Evolutionary conservation across 2,888 invertebrate species (phyloP).

Genomic region (Diaperis boleti): DNA sequence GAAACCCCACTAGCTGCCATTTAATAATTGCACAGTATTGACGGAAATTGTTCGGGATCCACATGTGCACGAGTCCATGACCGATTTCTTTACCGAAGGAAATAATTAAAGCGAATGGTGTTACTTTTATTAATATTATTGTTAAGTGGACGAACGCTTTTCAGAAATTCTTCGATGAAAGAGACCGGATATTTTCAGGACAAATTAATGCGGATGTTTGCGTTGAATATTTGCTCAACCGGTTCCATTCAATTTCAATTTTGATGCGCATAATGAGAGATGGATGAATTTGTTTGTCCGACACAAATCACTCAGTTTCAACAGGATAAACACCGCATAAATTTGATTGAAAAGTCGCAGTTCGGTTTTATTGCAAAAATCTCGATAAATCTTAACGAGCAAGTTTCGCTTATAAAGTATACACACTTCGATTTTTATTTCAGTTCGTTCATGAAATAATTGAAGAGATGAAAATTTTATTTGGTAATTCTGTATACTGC

Average conservation of each 20-base stretch:
- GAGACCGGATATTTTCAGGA: constrained; percentile 1
- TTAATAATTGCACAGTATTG: constrained; percentile 25
- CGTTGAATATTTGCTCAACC: constrained; percentile 12
- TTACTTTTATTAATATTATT: background rate
- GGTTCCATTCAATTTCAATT: constrained; percentile 18
- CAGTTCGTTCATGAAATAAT: no score
- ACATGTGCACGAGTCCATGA: constrained; percentile 28
- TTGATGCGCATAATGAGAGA: constrained; percentile 8
- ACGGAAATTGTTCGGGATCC: constrained; percentile 37
- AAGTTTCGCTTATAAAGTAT: no score
- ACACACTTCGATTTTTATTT: no score
- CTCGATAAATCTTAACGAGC: no score
- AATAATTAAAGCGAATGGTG: constrained; percentile 7
- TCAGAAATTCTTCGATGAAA: constrained; percentile 3
- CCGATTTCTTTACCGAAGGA: constrained; percentile 26
- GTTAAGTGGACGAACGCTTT: background rate
- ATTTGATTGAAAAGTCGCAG: background rate
- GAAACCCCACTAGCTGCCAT: background rate
- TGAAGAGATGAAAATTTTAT: no score
- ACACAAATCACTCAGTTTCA: constrained; percentile 11
- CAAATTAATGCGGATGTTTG: constrained; percentile 19
- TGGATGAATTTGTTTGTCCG: constrained; percentile 21
- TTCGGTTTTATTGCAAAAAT: background rate
- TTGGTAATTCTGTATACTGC: no score
- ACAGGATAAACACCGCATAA: constrained; percentile 4